Conservation (phyloP, 2,113 vertebrate species). For the Sceloporus tristichus region DNA sequence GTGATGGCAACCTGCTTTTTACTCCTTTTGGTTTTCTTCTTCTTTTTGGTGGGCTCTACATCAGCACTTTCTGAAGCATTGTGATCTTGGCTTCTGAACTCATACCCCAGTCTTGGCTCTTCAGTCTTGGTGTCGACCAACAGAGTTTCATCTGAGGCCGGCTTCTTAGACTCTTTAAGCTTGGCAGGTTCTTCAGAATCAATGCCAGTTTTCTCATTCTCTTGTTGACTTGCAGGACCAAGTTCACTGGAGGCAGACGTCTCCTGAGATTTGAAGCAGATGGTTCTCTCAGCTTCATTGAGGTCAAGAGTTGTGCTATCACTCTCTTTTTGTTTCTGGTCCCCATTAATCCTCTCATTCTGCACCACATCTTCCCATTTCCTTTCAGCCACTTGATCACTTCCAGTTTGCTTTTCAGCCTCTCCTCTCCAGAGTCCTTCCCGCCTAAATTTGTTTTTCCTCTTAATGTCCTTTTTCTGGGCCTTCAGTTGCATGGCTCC, state of each 20-base stretch:
- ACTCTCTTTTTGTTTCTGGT: constrained; percentile 40
- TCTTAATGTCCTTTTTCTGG: not conserved
- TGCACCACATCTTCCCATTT: fast-evolving
- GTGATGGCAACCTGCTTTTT: constrained; percentile 48
- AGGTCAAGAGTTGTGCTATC: constrained; percentile 39
- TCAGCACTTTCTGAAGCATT: not conserved
- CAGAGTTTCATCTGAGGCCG: constrained; percentile 3
- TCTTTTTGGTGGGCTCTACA: constrained; percentile 47
- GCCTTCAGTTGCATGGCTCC: not conserved
- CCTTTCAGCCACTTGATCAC: not conserved
- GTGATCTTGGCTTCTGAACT: not conserved
- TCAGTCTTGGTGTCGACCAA: not conserved
- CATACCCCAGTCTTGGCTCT: not conserved
- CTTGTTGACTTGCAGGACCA: not conserved
- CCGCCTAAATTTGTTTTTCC: constrained; percentile 12
- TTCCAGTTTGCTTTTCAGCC: fast-evolving
- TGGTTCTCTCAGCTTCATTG: not conserved
- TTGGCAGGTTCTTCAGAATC: not conserved
- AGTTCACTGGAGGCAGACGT: not conserved
- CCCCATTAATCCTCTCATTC: not conserved
- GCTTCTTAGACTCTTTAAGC: not conserved
- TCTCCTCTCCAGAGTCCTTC: not conserved
- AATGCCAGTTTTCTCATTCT: not conserved
- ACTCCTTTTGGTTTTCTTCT: constrained; percentile 60
- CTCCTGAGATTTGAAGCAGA: not conserved